phyloP scores from a whole-genome alignment of 2,113 vertebrate species.

The Gadus macrocephalus region DNA sequence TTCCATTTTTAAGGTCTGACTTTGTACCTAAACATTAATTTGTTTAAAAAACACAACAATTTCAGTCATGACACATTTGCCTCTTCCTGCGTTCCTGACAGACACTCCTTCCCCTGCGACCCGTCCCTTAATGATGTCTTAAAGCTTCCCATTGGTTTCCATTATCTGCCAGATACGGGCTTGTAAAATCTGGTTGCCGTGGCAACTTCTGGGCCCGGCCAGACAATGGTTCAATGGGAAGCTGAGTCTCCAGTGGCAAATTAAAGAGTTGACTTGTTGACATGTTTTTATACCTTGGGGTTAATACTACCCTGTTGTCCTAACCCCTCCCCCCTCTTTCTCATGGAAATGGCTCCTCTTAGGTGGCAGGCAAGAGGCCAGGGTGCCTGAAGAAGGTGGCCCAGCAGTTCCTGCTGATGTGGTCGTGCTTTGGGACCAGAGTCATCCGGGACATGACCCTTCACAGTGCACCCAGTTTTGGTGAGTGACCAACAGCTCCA shows the following conservation, averaged over 20 bases:
- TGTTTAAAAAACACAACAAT: too few species aligned
- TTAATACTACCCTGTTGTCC: constrained; percentile 64
- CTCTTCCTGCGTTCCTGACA: constrained; percentile 12
- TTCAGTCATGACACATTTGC: too few species aligned
- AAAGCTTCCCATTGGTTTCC: constrained; percentile 72
- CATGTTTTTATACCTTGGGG: constrained; percentile 74
- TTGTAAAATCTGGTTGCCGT: constrained; percentile 73
- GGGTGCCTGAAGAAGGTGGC: constrained; percentile 94
- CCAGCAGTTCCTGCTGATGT: constrained; percentile 98
- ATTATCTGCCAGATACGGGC: constrained; percentile 76
- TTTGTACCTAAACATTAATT: constrained; percentile 16
- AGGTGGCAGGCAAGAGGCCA: constrained; percentile 94
- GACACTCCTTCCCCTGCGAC: constrained; percentile 50
- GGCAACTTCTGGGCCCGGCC: constrained; percentile 63
- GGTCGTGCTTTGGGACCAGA: constrained; percentile 98
- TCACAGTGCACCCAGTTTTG: constrained; percentile 97
- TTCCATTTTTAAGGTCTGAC: constrained; percentile 4
- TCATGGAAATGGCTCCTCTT: constrained; percentile 75
- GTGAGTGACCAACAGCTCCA: constrained; percentile 68
- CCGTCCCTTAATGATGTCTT: constrained; percentile 78
- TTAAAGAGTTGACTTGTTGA: constrained; percentile 83
- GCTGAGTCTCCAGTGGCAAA: constrained; percentile 75
- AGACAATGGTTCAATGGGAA: constrained; percentile 77
- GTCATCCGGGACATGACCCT: constrained; percentile 99
- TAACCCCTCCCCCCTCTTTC: constrained; percentile 60